phyloP scores from a whole-genome alignment of 2,113 vertebrate species.

The Hemicordylus capensis region DNA sequence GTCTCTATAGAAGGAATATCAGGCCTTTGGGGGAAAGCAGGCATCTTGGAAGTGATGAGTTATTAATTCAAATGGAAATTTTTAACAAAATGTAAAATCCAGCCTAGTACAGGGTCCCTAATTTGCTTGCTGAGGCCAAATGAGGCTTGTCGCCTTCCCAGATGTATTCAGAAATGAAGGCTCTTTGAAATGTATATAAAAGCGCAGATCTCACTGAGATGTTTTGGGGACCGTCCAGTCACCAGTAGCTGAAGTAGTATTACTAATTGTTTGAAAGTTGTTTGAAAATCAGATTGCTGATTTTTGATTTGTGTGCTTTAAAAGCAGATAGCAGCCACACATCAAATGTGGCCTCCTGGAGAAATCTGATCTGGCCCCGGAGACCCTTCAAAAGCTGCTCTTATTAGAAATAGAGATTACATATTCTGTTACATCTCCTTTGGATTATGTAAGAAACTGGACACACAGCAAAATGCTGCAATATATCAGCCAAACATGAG shows the following conservation, averaged over 20 bases:
- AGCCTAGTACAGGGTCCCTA: conserved; percentile 7
- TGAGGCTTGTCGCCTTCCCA: conserved; percentile 28
- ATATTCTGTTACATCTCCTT: not conserved
- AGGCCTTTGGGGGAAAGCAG: conserved; percentile 40
- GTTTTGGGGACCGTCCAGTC: conserved; percentile 26
- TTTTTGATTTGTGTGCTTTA: not conserved
- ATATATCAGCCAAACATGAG: too few species aligned
- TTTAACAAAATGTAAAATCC: conserved; percentile 39
- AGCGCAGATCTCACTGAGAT: conserved; percentile 14
- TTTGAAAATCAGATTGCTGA: not conserved
- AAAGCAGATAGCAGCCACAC: not conserved
- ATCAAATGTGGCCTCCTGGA: not conserved
- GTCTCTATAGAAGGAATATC: conserved; percentile 56
- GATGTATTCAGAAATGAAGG: conserved; percentile 28
- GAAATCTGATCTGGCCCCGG: not conserved
- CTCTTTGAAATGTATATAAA: conserved; percentile 56
- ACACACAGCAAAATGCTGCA: not conserved
- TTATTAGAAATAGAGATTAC: not conserved
- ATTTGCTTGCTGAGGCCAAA: conserved; percentile 43
- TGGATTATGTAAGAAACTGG: not conserved
- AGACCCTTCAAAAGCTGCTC: not conserved
- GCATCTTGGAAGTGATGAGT: conserved; percentile 56
- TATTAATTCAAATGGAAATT: conserved; percentile 66
- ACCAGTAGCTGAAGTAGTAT: not conserved
- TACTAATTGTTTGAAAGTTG: not conserved